These are phyloP conservation scores for Gila orcuttii DNA, from an alignment of 2,113 vertebrate species.

Conservation along the genomic window DNA sequence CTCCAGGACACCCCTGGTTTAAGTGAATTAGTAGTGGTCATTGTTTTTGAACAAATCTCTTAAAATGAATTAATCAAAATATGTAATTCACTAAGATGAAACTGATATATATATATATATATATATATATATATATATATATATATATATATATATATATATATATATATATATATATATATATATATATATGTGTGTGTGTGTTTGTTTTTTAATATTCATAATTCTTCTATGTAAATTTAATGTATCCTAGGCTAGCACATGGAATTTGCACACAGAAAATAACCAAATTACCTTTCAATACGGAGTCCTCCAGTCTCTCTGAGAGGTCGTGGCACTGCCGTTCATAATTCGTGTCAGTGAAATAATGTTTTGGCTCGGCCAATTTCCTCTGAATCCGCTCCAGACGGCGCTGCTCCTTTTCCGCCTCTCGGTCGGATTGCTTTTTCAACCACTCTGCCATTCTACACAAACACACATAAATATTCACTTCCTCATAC, in stretches of 20 bases:
- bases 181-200: neutral
- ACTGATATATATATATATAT: neutral
- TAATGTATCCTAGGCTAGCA: neutral
- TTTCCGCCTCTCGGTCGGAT: slow-evolving; percentile 90
- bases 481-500: neutral
- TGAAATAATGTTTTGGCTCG: slow-evolving; percentile 85
- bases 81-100: neutral
- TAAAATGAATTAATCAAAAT: neutral
- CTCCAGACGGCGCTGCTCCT: slow-evolving; percentile 89
- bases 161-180: neutral
- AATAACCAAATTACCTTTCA: slow-evolving; percentile 79
- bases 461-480: slow-evolving; percentile 79
- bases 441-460: slow-evolving; percentile 95
- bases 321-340: slow-evolving; percentile 93
- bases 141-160: neutral
- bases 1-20: too few relatives aligned
- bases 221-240: neutral
- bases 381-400: slow-evolving; percentile 87
- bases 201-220: neutral
- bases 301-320: slow-evolving; percentile 89
- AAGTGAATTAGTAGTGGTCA: neutral
- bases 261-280: neutral
- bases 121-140: neutral
- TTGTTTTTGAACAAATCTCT: neutral
- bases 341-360: slow-evolving; percentile 81